Conservation (phyloP, 1,140 invertebrate species). For the Stenopsyche tienmushanensis region DNA sequence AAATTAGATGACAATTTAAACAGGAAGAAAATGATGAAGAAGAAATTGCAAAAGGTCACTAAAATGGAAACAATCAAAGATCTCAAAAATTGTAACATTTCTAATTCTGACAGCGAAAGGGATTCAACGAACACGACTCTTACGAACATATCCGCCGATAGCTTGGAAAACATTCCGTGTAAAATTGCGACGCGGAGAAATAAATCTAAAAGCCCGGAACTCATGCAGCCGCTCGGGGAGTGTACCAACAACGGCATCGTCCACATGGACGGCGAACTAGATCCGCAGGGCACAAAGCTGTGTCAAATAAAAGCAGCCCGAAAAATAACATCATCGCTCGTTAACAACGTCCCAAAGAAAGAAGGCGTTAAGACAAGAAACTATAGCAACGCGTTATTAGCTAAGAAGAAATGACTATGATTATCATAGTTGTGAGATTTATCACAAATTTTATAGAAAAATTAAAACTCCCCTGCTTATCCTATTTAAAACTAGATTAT, state of each 20-base stretch:
- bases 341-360: slow-evolving; percentile 45
- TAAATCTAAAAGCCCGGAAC: slow-evolving; percentile 52
- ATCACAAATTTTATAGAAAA: too few species aligned
- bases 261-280: slow-evolving; percentile 45
- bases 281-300: slow-evolving; percentile 54
- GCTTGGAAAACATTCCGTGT: slow-evolving; percentile 50
- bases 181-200: slow-evolving; percentile 51
- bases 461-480: too few species aligned
- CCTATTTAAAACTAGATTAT: too few species aligned
- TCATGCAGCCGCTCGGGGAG: slow-evolving; percentile 51
- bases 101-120: slow-evolving; percentile 44
- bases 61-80: slow-evolving; percentile 41
- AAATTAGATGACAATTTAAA: slow-evolving; percentile 41
- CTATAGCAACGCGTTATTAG: slow-evolving; percentile 2
- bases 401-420: slow-evolving; percentile 39
- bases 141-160: slow-evolving; percentile 53
- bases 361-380: slow-evolving; percentile 45
- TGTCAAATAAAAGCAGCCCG: slow-evolving; percentile 55
- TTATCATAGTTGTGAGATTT: slow-evolving; percentile 7
- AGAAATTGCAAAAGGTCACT: slow-evolving; percentile 49
- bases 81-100: slow-evolving; percentile 46
- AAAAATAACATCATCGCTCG: slow-evolving; percentile 43
- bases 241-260: slow-evolving; percentile 48
- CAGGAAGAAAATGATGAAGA: slow-evolving; percentile 51
- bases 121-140: slow-evolving; percentile 55